Conservation (phyloP, 2,113 vertebrate species). For the Gila orcuttii region DNA sequence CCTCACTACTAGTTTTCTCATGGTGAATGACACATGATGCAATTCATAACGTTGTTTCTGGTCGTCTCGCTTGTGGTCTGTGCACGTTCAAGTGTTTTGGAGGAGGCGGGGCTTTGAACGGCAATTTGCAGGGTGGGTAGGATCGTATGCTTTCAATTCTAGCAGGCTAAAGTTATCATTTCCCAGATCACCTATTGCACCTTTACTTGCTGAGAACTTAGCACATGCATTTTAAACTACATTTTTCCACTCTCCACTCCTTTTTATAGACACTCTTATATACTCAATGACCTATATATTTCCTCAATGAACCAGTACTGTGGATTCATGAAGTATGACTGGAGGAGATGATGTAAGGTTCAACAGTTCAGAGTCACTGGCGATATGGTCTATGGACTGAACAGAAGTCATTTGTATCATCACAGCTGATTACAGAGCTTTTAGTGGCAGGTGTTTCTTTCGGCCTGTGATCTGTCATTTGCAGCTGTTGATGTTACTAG, state of each 20-base stretch:
- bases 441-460: constrained; percentile 55
- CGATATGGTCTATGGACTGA: constrained; percentile 24
- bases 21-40: too few relatives aligned
- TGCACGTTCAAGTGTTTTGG: too few relatives aligned
- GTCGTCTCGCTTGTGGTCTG: too few relatives aligned
- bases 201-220: not conserved
- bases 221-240: not conserved
- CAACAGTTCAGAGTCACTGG: not conserved
- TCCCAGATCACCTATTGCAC: too few relatives aligned
- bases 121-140: too few relatives aligned
- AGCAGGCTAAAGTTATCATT: too few relatives aligned
- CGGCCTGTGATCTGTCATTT: constrained; percentile 49
- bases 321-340: not conserved
- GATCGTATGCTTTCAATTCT: too few relatives aligned
- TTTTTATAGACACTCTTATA: not conserved
- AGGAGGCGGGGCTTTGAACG: too few relatives aligned
- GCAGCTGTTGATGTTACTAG: constrained; percentile 58
- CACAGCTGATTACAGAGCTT: constrained; percentile 48
- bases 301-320: not conserved
- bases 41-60: too few relatives aligned
- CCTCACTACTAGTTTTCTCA: too few relatives aligned
- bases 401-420: constrained; percentile 45
- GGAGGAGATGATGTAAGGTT: not conserved
- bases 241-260: not conserved
- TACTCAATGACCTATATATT: not conserved